These are phyloP conservation scores for Chaenogobius annularis DNA, from an alignment of 2,113 vertebrate species.

Conservation along the genomic window DNA sequence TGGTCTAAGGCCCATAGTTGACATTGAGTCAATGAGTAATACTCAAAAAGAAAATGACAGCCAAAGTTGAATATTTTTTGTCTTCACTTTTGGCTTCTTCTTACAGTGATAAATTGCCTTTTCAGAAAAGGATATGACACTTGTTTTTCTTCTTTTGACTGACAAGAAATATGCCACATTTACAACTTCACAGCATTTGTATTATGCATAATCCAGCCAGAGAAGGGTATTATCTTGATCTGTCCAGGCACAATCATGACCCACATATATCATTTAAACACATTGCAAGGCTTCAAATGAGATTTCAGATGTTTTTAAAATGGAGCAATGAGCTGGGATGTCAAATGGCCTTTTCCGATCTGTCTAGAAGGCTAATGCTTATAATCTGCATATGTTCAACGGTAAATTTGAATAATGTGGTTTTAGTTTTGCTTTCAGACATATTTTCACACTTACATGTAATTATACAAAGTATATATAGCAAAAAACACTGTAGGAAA, in stretches of 20 bases:
- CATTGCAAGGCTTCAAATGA: slow-evolving; percentile 56
- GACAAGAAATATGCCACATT: slow-evolving; percentile 36
- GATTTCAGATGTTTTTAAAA: slow-evolving; percentile 49
- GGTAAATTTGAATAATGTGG: background rate
- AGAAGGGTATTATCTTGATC: slow-evolving; percentile 33
- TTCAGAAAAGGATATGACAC: background rate
- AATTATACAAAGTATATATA: too few relatives aligned
- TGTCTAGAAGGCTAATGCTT: slow-evolving; percentile 11
- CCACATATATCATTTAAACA: slow-evolving; percentile 56
- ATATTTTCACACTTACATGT: background rate
- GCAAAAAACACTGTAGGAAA: too few relatives aligned
- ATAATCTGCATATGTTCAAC: background rate
- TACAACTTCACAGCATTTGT: slow-evolving; percentile 41
- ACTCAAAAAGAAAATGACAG: background rate
- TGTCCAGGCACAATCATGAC: slow-evolving; percentile 20
- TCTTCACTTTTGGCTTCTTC: background rate
- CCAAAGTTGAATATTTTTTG: background rate
- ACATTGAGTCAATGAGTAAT: background rate
- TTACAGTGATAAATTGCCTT: slow-evolving; percentile 2
- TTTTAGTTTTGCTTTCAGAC: slow-evolving; percentile 2
- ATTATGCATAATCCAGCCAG: slow-evolving; percentile 42
- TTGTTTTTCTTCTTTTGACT: slow-evolving; percentile 5
- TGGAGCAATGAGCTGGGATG: slow-evolving; percentile 43
- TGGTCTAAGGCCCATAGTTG: too few relatives aligned
- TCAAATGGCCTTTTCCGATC: slow-evolving; percentile 34